Percentiles rank a stretch among this genome's conserved stretches.
These are phyloP conservation scores for Perca flavescens DNA, from an alignment of 2,113 vertebrate species.

Conservation along the genomic window DNA sequence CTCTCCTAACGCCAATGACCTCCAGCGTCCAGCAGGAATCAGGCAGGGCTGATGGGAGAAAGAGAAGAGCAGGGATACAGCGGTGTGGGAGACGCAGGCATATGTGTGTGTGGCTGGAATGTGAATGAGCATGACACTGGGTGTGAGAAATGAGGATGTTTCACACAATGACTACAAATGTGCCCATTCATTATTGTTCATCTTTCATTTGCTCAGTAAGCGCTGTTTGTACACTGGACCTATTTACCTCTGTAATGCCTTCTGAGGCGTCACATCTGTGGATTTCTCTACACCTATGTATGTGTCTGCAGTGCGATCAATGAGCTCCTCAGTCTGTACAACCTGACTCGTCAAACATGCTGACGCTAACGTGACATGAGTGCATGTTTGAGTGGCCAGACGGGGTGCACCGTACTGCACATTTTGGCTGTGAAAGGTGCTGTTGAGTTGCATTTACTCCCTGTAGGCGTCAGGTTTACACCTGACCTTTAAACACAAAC, in stretches of 20 bases:
- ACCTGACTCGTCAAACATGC: conserved; percentile 57
- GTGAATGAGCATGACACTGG: conserved; percentile 62
- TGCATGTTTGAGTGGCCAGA: conserved; percentile 37
- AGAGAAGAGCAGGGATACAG: conserved; percentile 45
- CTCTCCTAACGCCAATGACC: conserved; percentile 64
- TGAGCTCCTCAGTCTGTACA: conserved; percentile 40
- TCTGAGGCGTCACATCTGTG: conserved; percentile 22
- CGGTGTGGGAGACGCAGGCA: conserved; percentile 5
- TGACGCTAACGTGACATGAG: conserved; percentile 54
- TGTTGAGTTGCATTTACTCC: conserved; percentile 1
- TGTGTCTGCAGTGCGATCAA: conserved; percentile 52
- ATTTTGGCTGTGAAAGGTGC: conserved; percentile 14
- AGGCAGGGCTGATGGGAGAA: conserved; percentile 52
- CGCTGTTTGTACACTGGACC: conserved; percentile 9
- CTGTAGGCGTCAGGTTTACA: conserved; percentile 43
- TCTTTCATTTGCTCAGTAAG: conserved; percentile 37
- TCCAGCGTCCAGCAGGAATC: conserved; percentile 67
- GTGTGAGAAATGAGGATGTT: conserved; percentile 60
- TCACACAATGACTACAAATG: conserved; percentile 75
- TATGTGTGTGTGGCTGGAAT: conserved; percentile 62
- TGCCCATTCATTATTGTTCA: conserved; percentile 60
- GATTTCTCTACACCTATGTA: background rate
- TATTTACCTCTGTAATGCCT: conserved; percentile 37
- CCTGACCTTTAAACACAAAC: conserved; percentile 71
- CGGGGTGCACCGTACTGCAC: background rate